phyloP scores from a whole-genome alignment of 2,888 invertebrate genomes.

The Strigamia maritima region DNA sequence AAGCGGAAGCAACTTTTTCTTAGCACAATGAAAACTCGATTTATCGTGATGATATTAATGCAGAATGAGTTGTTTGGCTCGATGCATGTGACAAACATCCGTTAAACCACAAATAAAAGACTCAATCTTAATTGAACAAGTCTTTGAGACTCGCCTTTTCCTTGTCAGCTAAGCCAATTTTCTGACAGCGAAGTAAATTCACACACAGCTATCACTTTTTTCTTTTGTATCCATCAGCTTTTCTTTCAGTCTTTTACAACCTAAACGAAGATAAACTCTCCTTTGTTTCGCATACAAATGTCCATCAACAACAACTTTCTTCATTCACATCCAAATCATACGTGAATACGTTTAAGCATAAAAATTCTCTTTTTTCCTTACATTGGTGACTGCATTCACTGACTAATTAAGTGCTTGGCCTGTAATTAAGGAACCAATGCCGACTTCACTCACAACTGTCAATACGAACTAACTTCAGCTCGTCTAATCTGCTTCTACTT shows the following conservation, averaged over 20 bases:
- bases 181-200: neutral
- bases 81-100: conserved; percentile 27
- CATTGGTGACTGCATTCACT: neutral
- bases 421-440: conserved; percentile 18
- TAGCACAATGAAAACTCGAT: neutral
- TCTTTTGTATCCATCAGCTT: conserved; percentile 14
- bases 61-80: neutral
- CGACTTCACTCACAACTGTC: conserved; percentile 27
- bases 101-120: conserved; percentile 27
- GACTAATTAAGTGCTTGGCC: conserved; percentile 19
- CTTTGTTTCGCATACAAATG: neutral
- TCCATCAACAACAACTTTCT: neutral
- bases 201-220: neutral
- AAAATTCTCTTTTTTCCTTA: neutral
- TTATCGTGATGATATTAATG: neutral
- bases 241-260: neutral
- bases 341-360: neutral
- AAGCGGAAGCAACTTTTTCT: too few relatives aligned
- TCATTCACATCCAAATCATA: neutral
- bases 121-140: conserved; percentile 32
- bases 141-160: conserved; percentile 20
- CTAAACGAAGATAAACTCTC: neutral
- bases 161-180: conserved; percentile 29
- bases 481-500: conserved; percentile 25
- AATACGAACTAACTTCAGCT: conserved; percentile 4